Base-by-base conservation (phyloP, 2,888 invertebrate species). In the Ommatoiulus sabulosus region DNA sequence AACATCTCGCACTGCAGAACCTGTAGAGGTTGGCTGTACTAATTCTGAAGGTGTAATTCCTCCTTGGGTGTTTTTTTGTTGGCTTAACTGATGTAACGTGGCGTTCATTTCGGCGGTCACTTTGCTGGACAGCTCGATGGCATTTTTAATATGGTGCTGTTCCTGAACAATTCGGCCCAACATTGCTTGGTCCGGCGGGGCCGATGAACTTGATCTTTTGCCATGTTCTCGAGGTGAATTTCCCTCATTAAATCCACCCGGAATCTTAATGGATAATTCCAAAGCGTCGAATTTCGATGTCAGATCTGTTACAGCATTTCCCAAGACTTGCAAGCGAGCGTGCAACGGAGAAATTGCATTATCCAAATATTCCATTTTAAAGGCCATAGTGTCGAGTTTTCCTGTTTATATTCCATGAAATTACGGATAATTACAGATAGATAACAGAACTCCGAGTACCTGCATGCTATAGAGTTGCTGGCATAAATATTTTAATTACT, bases 301-400 rank as follows among this genome's bases (percentile, higher is more conserved):
- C 17, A 63, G 20, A 63, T 63, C 63, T n/a, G 63, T 20, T n/a
- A 63, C n/a, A 5, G 63, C 63, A 63, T 63, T n/a, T n/a, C n/a
- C 63, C 63, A 63, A 63, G 17, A 63, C 63, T 63, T 63, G 63
- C 63, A 63, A 63, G 7, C 63, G 63, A 20, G n/a, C 63, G n/a
- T 63, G 17, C 63, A 63, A 63, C 7, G 63, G 63, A n/a, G 63
- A 63, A 63, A 63, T n/a, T n/a, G 63, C 20, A 20, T 63, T 63
- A 63, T 63, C 63, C 63, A 63, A 63, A 20, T 63, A 63, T n/a
- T 63, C 63, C 63, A 63, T n/a, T 63, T 63, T 63, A 63, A 63
- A 63, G 0, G n/a, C 17, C 63, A 63, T 63, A 17, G 7, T n/a
- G 20, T 63, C n/a, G 17, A 63, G 63, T n/a, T 63, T 63, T 63